Evolutionary conservation across 2,888 invertebrate genomes (phyloP), one percentile per base, ranked within the genome.

Genomic region (Sinelater perroti): DNA sequence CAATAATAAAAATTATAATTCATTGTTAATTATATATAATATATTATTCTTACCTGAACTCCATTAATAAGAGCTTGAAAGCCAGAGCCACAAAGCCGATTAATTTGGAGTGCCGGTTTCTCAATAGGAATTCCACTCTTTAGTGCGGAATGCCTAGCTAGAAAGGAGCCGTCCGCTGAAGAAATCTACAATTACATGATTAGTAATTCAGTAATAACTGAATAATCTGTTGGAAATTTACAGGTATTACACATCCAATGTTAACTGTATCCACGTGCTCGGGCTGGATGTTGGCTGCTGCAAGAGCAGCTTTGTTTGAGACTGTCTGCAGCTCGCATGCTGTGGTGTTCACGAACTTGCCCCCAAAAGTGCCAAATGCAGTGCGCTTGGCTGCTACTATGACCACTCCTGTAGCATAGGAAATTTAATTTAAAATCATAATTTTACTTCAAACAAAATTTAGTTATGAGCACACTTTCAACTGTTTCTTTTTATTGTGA

Each of bases 331-430:
- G 80, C 56, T 93, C 91, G 0, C 88, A 87, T 14, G 87, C 85
- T 28, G 84, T 84, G 5, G 87, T 87, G 75, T 89, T 89, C 20
- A 85, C 84, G 72, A 93, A 87, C 69, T 86, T 85, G 0, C 93
- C 93, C 2, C 98, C 98, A 79, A 91, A 97, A 1, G 97, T 90
- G 47, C 98, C 98, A 80, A 98, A 98, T 2, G 97, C 91, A 0
- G 97, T 98, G 62, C 98, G 87, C 80, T 97, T 98, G 10, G 97
- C 97, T 66, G 93, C 95, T 61, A 98, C 94, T 75, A 95, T 90
- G 75, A 91, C 94, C 63, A 95, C 83, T 72, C 94, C 95, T 94
- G 68, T 4, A 72, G 58, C 21, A n/a, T n/a, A n/a, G n/a, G n/a
- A n/a, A n/a, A n/a, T n/a, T n/a, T n/a, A n/a, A n/a, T n/a, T n/a